Conservation (phyloP, 2,113 vertebrate genomes). For the Astatotilapia flaviijosephi region DNA sequence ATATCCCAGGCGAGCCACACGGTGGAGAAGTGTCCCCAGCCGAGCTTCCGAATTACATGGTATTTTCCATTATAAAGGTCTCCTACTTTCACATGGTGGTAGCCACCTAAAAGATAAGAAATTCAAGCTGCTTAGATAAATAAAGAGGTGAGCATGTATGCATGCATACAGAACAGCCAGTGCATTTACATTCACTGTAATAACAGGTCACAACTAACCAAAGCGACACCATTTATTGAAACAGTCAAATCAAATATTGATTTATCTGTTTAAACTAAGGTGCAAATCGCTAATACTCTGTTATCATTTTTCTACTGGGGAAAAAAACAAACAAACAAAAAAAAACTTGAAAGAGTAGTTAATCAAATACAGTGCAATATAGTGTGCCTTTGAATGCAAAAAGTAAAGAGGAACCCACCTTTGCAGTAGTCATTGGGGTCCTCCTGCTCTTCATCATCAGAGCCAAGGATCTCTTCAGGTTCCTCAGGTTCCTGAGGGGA, state of each 20-base stretch:
- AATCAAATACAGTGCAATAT: neutral
- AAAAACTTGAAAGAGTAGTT: neutral
- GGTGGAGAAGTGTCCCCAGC: constrained; percentile 98
- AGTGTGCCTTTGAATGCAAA: neutral
- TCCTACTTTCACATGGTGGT: constrained; percentile 96
- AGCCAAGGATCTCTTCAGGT: constrained; percentile 89
- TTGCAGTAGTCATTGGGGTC: constrained; percentile 98
- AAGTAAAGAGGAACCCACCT: constrained; percentile 64
- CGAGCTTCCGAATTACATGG: constrained; percentile 95
- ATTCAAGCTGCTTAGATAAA: neutral
- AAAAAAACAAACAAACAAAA: neutral
- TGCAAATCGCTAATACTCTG: neutral
- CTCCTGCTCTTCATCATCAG: constrained; percentile 98
- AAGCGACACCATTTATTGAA: neutral
- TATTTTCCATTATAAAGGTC: constrained; percentile 95
- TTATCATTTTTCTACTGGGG: neutral
- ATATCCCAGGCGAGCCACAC: constrained; percentile 98
- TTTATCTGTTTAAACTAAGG: neutral
- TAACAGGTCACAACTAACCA: neutral
- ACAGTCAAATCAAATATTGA: neutral
- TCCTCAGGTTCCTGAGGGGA: constrained; percentile 87
- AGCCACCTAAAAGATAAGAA: constrained; percentile 77
- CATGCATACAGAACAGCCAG: neutral
- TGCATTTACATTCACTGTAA: neutral
- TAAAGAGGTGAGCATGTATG: neutral